phyloP scores from a whole-genome alignment of 2,797 vertebrate species.

The Aulostomus chinensis region DNA sequence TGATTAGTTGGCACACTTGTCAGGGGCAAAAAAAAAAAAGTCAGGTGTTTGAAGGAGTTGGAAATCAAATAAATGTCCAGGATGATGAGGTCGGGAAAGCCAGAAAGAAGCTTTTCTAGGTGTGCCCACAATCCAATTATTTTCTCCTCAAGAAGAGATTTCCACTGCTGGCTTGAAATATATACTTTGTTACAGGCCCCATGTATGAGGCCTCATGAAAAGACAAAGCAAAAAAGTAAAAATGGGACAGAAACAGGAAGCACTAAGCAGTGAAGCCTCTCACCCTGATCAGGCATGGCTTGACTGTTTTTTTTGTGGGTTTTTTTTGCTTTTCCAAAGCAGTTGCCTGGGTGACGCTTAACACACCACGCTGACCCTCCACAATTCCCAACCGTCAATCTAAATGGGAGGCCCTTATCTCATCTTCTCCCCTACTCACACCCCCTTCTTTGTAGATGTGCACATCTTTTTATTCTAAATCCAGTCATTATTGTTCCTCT shows the following conservation, averaged over 20 bases:
- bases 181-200: slow-evolving; percentile 43
- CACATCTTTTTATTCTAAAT: slow-evolving; percentile 86
- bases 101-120: not conserved
- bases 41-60: not conserved
- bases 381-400: slow-evolving; percentile 82
- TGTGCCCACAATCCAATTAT: slow-evolving; percentile 39
- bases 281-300: slow-evolving; percentile 64
- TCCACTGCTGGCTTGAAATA: slow-evolving; percentile 44
- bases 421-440: slow-evolving; percentile 59
- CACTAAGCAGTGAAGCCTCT: slow-evolving; percentile 57
- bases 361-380: slow-evolving; percentile 76
- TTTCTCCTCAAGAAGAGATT: slow-evolving; percentile 45
- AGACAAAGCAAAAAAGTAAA: slow-evolving; percentile 34
- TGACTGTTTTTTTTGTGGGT: slow-evolving; percentile 46
- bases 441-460: slow-evolving; percentile 78
- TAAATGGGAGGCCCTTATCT: slow-evolving; percentile 76
- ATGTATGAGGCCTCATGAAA: slow-evolving; percentile 48
- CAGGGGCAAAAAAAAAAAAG: slow-evolving; percentile 37
- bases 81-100: not conserved
- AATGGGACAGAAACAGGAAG: slow-evolving; percentile 23
- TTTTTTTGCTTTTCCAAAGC: slow-evolving; percentile 55
- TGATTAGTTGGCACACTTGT: slow-evolving; percentile 70
- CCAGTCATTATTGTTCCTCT: slow-evolving; percentile 83
- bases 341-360: slow-evolving; percentile 76
- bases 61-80: not conserved